These are phyloP conservation scores for Phoebastria nigripes DNA, from an alignment of 2,797 vertebrate species.

Conservation along the genomic window DNA sequence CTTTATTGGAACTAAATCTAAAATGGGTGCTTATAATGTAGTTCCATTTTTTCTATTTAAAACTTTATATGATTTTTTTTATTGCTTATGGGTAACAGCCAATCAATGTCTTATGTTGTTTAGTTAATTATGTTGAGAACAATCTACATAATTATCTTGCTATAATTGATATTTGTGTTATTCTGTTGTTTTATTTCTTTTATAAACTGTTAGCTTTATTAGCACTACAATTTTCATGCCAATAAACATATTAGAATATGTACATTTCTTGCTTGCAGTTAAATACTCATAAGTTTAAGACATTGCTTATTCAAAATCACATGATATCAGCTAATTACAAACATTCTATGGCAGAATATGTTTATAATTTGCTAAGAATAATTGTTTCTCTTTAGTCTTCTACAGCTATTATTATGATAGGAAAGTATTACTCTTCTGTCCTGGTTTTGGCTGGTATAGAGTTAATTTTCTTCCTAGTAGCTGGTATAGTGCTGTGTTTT, in stretches of 20 bases:
- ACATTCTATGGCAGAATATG: neutral
- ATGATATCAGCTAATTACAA: neutral
- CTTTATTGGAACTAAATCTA: neutral
- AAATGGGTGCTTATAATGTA: neutral
- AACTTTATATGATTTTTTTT: neutral
- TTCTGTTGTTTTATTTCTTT: neutral
- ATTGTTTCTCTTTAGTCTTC: neutral
- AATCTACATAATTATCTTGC: neutral
- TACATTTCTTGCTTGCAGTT: neutral
- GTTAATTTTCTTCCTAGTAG: no score
- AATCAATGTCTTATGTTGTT: neutral
- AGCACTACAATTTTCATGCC: neutral
- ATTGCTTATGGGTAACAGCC: neutral
- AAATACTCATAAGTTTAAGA: neutral
- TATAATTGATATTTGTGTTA: neutral
- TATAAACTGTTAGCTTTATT: neutral
- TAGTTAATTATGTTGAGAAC: neutral
- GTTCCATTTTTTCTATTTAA: neutral
- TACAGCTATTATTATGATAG: neutral
- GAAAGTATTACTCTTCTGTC: neutral
- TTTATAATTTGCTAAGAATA: neutral
- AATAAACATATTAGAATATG: neutral
- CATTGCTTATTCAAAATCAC: neutral
- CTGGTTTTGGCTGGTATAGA: no score
- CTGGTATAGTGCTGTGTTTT: no score